Evolutionary conservation across 2,797 vertebrate genomes (phyloP), one percentile per base, ranked within the genome.

Genomic region (Lepilemur ruficaudatus): DNA sequence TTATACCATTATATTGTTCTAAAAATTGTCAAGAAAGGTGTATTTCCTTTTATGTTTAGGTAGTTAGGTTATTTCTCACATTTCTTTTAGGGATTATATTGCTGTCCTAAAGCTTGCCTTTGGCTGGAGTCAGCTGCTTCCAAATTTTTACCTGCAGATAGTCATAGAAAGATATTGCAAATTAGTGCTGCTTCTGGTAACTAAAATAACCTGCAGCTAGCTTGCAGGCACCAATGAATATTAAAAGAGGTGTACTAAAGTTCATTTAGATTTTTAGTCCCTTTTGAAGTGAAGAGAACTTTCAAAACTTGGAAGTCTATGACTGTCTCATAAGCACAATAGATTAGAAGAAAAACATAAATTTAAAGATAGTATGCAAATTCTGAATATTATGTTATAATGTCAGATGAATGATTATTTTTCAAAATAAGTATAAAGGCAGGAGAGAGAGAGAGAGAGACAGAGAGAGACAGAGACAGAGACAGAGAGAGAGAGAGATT

Each of bases 121-220:
- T 84, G 67, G 82, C 96, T 95, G 41, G 41, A 93, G 32, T 91
- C 61, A 88, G 30, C 28, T 79, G 65, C 73, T 76, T 94, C 30
- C 18, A 93, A 69, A 65, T 52, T 97, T 94, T 93, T 94, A 86
- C 94, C 91, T 92, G 41, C 38, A 73, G 76, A 94, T 65, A 98
- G 61, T 93, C 12, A 17, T 83, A 89, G 72, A 87, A 93, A 96
- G 70, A 91, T 94, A 96, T 67, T 93, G 35, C 69, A 91, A 96
- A 96, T 97, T 96, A 96, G 72, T 94, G 83, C 89, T 93, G 83
- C 80, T 97, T 96, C 93, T 94, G 48, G 86, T 94, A 93, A 84
- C 83, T 92, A 93, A 95, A 96, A 96, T 97, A 86, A 96, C 96
- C 93, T 93, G 67, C 50, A 97, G 94, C 75, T 94, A 95, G 65